Evolutionary conservation across 2,797 vertebrate genomes (phyloP), one percentile per base, ranked within the genome.

Genomic region (Benthosema pterotum): DNA sequence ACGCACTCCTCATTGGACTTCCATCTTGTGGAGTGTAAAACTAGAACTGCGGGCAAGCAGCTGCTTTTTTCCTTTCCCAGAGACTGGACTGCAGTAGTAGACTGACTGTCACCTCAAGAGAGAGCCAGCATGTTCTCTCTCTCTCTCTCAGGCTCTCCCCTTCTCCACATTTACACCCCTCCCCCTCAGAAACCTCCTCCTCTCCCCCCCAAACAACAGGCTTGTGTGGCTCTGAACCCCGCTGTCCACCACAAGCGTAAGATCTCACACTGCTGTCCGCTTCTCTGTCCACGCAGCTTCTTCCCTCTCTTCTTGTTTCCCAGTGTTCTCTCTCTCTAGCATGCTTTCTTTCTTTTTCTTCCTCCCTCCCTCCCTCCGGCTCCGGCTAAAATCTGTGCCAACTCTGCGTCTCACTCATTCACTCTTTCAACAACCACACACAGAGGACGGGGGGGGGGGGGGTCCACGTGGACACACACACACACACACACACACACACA

Each of bases 41-140:
- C 38, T 14, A 11, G 25, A 57, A 66, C 60, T 51, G 61, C 57
- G 4, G 57, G 72, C 66, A 47, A 46, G 63, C 64, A 60, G 51
- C 64, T 50, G 77, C 12, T 3, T 67, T 82, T 74, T 76, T 71
- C 13, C 16, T 11, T 18, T 60, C 69, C 78, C 83, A 78, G 60
- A 87, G 78, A 46, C 61, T 75, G 74, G 56, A 17, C 46, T 11
- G 13, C 11, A 48, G 43, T 28, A 38, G 22, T 25, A 85, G 78
- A 79, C 81, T 72, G 75, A 72, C 83, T 87, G 87, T 88, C 86
- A 90, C 88, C 86, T 86, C 71, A 86, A 54, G 65, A 87, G 75
- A 74, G 77, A 86, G 86, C 83, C 85, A 87, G 90, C 89, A 87
- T 88, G 89, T 87, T 87, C 84, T 14, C 48, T 43, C 13, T 43